A percentile compares a stretch with the other conserved stretches of the same genome.
Evolutionary conservation across 1,140 invertebrate species (phyloP).

Genomic region (Drosophila oshimai): DNA sequence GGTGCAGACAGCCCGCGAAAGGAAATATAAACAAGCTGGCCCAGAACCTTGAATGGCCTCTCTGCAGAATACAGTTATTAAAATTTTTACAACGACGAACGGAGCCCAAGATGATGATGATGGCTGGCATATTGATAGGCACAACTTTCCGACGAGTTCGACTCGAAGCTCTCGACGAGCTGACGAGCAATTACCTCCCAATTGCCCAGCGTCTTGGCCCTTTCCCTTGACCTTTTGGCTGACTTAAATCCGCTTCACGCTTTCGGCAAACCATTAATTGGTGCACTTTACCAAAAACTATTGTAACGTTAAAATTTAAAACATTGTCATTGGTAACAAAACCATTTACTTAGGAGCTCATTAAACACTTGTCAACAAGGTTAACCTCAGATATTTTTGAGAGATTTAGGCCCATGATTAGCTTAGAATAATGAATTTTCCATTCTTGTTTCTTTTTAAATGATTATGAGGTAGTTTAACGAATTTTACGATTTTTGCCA

Average conservation of each 20-base stretch:
- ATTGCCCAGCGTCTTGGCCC: slow-evolving; percentile 23
- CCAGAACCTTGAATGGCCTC: slow-evolving; percentile 48
- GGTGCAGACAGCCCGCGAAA: slow-evolving; percentile 12
- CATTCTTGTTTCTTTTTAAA: too few relatives aligned
- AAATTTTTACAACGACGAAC: slow-evolving; percentile 26
- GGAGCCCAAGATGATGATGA: slow-evolving; percentile 18
- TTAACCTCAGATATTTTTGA: too few relatives aligned
- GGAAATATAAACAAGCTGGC: slow-evolving; percentile 57
- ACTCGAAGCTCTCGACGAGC: slow-evolving; percentile 14
- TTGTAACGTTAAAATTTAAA: too few relatives aligned
- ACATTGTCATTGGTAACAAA: too few relatives aligned
- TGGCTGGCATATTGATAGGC: slow-evolving; percentile 61
- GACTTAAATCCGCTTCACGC: slow-evolving; percentile 50
- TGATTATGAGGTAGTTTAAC: neutral
- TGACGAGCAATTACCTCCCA: slow-evolving; percentile 57
- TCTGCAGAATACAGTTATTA: slow-evolving; percentile 51
- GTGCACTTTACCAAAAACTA: neutral
- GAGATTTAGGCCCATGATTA: too few relatives aligned
- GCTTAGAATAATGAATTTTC: too few relatives aligned
- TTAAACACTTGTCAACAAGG: too few relatives aligned
- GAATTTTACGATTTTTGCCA: neutral
- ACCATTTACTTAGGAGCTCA: too few relatives aligned
- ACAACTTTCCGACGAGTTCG: slow-evolving; percentile 32
- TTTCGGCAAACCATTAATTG: slow-evolving; percentile 52
- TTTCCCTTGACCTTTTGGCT: slow-evolving; percentile 32